These are phyloP conservation scores for Semicossyphus pulcher DNA, from an alignment of 2,113 vertebrate species.

Conservation along the genomic window DNA sequence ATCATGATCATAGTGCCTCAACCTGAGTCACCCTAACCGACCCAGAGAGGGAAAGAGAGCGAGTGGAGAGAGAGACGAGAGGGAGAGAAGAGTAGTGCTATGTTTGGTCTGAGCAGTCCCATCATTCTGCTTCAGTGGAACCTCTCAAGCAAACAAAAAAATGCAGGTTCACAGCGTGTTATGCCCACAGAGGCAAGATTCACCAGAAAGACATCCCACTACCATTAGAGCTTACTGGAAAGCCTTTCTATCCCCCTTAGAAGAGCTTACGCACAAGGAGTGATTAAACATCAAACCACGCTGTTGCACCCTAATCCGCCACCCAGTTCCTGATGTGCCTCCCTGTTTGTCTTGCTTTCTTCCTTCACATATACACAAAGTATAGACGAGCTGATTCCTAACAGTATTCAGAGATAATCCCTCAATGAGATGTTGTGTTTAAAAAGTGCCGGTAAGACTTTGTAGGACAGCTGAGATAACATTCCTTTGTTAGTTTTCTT, in stretches of 20 bases:
- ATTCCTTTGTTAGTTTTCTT: conserved; percentile 37
- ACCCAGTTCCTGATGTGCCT: conserved; percentile 40
- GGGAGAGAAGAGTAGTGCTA: conserved; percentile 23
- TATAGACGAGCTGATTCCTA: conserved; percentile 27
- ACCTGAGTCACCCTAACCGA: conserved; percentile 40
- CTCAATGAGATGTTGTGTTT: conserved; percentile 36
- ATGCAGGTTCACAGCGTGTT: conserved; percentile 56
- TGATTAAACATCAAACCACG: conserved; percentile 75
- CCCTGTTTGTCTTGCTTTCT: conserved; percentile 45
- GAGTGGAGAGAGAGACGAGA: conserved; percentile 11
- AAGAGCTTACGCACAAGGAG: conserved; percentile 62
- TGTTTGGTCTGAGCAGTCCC: conserved; percentile 37
- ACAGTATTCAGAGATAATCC: conserved; percentile 40
- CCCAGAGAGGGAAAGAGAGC: not conserved
- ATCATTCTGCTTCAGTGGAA: conserved; percentile 62
- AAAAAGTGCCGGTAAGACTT: conserved; percentile 25
- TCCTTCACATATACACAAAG: conserved; percentile 36
- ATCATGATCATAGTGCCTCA: conserved; percentile 5
- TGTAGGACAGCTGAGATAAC: not conserved
- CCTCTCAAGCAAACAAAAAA: conserved; percentile 61
- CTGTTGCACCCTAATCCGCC: conserved; percentile 62
- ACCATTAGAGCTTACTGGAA: conserved; percentile 65
- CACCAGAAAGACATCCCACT: conserved; percentile 54
- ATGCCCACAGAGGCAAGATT: conserved; percentile 53
- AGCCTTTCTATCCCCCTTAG: conserved; percentile 61